Base-by-base conservation (phyloP, 2,888 invertebrate species). In the Pristionchus arcanus region DNA sequence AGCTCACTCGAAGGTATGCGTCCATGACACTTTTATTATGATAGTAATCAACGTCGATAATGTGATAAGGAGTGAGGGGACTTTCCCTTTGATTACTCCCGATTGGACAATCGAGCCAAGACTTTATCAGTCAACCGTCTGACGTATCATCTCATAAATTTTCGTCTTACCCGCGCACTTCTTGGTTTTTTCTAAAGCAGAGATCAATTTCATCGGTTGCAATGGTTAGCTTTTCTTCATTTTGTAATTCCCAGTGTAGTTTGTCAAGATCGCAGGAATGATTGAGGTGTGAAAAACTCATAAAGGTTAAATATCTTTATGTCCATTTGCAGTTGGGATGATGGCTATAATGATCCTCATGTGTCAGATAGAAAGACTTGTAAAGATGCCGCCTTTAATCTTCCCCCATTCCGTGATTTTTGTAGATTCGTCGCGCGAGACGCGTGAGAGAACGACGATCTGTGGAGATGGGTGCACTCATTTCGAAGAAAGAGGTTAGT, bases 11-110 rank as follows among this genome's bases (percentile, higher is more conserved):
- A 74, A 74, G 74, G 74, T 37, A 74, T 74, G 37, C 19, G 42
- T 19, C 74, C 16, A 37, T 74, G 74, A 37, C 74, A 74, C 74
- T 74, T 77, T 81, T 81, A 81, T 49, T 49, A 81, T 81, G 49
- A 53, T 81, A 49, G 28, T 15, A 53, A 81, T 81, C 81, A 2
- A 19, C 81, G 28, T 81, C 81, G 49, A 81, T 42, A 81, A 81
- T 49, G 37, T 37, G 81, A 81, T 81, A 81, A 81, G 81, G 31
- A 15, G 11, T 49, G 25, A 19, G 37, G 74, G 74, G 42, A 81
- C 28, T 81, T 28, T 49, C 49, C 81, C 81, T 81, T 81, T 81
- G 81, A 53, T 81, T 42, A 81, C 81, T 81, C 49, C 81, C 81
- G 81, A 81, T 49, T 9, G 28, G 19, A 37, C 37, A 68, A 31